These are phyloP conservation scores for Drosophila barbarae DNA, from an alignment of 2,888 invertebrate species.

Conservation along the genomic window DNA sequence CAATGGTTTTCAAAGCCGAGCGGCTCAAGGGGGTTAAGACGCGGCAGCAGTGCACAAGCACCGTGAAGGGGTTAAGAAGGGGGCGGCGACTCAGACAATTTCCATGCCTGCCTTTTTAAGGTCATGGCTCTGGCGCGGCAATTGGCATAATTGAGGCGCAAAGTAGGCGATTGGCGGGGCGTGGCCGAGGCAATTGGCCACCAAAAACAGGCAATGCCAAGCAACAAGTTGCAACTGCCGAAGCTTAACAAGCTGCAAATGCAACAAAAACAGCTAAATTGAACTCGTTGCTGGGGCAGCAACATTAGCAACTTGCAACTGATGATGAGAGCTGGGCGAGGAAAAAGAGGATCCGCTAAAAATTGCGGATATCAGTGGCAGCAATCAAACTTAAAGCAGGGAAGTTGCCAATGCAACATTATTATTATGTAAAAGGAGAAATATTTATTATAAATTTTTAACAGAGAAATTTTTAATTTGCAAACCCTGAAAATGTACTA, in stretches of 20 bases:
- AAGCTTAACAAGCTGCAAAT: slow-evolving; percentile 10
- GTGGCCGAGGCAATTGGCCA: slow-evolving; percentile 40
- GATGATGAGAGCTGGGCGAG: slow-evolving; percentile 15
- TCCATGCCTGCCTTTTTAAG: slow-evolving; percentile 75
- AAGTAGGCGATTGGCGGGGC: slow-evolving; percentile 47
- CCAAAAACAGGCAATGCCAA: slow-evolving; percentile 50
- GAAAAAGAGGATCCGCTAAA: background rate
- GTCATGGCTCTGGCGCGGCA: slow-evolving; percentile 69
- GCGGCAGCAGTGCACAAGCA: slow-evolving; percentile 17
- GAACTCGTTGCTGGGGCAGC: slow-evolving; percentile 33
- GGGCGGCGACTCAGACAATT: slow-evolving; percentile 51
- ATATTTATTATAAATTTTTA: background rate
- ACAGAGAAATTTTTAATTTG: background rate
- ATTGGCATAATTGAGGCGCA: slow-evolving; percentile 73
- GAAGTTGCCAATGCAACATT: background rate
- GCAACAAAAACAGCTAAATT: background rate
- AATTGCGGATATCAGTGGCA: slow-evolving; percentile 21
- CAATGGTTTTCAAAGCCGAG: slow-evolving; percentile 34
- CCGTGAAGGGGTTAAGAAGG: slow-evolving; percentile 15
- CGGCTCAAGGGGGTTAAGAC: slow-evolving; percentile 23
- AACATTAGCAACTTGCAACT: slow-evolving; percentile 10
- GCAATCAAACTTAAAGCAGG: slow-evolving; percentile 20
- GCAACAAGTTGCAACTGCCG: slow-evolving; percentile 60
- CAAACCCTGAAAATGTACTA: background rate
- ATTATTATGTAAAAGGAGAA: background rate